These are phyloP conservation scores for Caenorhabditis becei DNA, from an alignment of 2,888 invertebrate species.

Conservation along the genomic window DNA sequence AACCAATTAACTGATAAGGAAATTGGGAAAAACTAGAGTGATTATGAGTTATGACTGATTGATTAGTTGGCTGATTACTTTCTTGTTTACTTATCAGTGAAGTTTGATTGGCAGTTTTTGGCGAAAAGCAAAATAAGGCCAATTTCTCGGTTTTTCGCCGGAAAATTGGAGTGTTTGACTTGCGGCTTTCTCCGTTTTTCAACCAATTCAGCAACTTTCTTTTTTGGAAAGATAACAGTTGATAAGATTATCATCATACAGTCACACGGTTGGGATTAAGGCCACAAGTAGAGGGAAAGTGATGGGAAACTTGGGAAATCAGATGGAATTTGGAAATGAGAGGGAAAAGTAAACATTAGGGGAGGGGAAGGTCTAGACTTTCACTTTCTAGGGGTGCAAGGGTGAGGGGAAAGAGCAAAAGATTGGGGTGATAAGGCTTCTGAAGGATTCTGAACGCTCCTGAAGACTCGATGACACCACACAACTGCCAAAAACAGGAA, in stretches of 20 bases:
- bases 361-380: not conserved
- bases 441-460: no score
- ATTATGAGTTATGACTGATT: not conserved
- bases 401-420: not conserved
- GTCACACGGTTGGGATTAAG: constrained; percentile 41
- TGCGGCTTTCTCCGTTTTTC: not conserved
- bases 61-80: not conserved
- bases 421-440: no score
- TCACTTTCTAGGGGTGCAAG: no score
- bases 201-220: constrained; percentile 31
- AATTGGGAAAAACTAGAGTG: not conserved
- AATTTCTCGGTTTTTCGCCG: no score
- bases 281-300: constrained; percentile 16
- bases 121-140: no score
- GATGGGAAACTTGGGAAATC: not conserved
- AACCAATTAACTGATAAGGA: not conserved
- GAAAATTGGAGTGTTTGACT: not conserved
- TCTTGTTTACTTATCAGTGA: not conserved
- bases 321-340: no score
- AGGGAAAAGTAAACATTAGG: constrained; percentile 1
- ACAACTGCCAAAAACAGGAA: no score
- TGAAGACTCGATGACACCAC: no score
- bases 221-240: constrained; percentile 3
- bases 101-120: not conserved
- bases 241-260: constrained; percentile 50